Base-by-base conservation (phyloP, 1,140 invertebrate species). In the Schlechtendalia chinensis region DNA sequence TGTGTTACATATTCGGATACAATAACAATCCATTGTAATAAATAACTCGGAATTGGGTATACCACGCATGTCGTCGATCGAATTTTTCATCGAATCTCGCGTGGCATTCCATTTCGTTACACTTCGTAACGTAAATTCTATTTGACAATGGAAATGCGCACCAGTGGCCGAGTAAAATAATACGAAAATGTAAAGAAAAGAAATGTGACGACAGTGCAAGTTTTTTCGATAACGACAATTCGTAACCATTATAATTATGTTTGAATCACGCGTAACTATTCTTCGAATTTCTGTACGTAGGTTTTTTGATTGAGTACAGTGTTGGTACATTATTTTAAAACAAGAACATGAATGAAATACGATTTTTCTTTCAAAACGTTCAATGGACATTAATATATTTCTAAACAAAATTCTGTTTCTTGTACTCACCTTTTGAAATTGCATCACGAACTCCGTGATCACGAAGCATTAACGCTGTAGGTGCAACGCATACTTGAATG, bases 391-490 rank as follows among this genome's bases (percentile, higher is more conserved):
- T 63, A 29, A 1, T 17, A 6, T 27, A 27, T 24, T 72, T 74
- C 5, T 32, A 32, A 56, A 74, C 19, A 29, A n/a, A 0, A 22
- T 32, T 72, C 8, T 5, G 27, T 56, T 56, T 74, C n/a, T 74
- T 29, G 29, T 39, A 22, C 54, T 32, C 14, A 22, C 14, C 19
- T 74, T 58, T 58, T 74, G 19, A 74, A 56, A 24, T 56, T 17
- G 27, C 27, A 54, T 74, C 71, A 74, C 53, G 53, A 74, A 74
- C 17, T 74, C 71, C 27, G 71, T 39, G 53, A 56, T 74, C 53
- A 22, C 14, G n/a, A 74, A 16, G 71, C 27, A 17, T 74, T 56
- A n/a, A 74, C 27, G 54, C 50, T 74, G 11, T n/a, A 53, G 53
- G 29, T 11, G 27, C 22, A n/a, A n/a, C 39, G 12, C n/a, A 58